Percentiles rank a stretch among this genome's conserved stretches.
Conservation (phyloP, 1,140 invertebrate genomes). For the Anastrepha obliqua region DNA sequence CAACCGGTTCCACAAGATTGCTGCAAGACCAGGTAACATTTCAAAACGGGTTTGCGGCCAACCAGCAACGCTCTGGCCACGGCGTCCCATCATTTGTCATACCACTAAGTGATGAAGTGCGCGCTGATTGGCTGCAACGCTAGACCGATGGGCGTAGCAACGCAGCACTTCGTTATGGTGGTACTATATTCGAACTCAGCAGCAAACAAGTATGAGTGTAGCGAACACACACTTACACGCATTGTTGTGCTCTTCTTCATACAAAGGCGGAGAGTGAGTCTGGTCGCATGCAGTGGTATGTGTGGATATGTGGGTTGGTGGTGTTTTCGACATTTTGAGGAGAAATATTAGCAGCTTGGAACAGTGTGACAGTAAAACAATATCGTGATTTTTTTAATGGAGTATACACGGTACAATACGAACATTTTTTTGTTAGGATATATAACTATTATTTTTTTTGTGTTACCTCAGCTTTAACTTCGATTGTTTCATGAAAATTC, state of each 20-base stretch:
- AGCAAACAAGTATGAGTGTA: background rate
- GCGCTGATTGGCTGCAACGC: slow-evolving; percentile 11
- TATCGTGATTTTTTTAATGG: no score
- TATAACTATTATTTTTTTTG: no score
- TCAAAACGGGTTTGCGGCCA: slow-evolving; percentile 26
- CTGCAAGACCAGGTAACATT: background rate
- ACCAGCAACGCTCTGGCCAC: slow-evolving; percentile 21
- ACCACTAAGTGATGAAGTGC: background rate
- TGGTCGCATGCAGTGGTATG: background rate
- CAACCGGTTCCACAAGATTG: slow-evolving; percentile 29
- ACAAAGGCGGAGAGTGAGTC: background rate
- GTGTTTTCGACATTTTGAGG: background rate
- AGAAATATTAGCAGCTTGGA: background rate
- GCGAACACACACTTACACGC: background rate
- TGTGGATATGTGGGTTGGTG: background rate
- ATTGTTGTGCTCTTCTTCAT: background rate
- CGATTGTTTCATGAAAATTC: no score
- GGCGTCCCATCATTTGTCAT: slow-evolving; percentile 4
- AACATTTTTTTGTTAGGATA: no score
- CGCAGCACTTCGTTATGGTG: slow-evolving; percentile 27
- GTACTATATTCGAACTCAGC: background rate
- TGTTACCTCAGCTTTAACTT: no score
- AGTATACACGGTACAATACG: no score
- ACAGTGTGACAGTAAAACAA: background rate
- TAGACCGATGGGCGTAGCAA: slow-evolving; percentile 11